phyloP scores from a whole-genome alignment of 2,113 vertebrate species.

The Pogona vitticeps region DNA sequence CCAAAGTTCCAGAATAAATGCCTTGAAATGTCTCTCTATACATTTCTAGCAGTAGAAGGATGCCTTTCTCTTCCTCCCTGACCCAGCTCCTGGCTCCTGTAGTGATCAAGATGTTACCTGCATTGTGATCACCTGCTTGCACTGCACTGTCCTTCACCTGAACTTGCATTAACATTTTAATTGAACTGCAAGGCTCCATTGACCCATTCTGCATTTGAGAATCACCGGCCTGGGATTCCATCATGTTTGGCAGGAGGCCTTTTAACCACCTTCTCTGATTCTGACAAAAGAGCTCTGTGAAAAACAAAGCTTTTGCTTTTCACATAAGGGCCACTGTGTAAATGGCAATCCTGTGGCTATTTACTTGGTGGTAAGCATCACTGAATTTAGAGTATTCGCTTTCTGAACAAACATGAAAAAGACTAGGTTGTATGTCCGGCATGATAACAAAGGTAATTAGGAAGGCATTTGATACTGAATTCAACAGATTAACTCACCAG shows the following conservation, averaged over 20 bases:
- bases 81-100: neutral
- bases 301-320: neutral
- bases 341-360: neutral
- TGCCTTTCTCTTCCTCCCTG: neutral
- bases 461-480: neutral
- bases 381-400: fast-evolving
- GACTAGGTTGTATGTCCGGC: neutral
- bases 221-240: neutral
- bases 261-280: neutral
- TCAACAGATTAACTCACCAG: slow-evolving; percentile 78
- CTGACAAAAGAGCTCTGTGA: fast-evolving
- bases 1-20: neutral
- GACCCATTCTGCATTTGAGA: neutral
- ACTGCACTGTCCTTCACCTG: neutral
- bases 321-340: neutral
- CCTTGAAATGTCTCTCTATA: neutral
- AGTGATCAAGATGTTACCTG: neutral
- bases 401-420: neutral
- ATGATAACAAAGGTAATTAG: neutral
- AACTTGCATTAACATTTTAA: neutral
- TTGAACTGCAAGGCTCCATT: neutral
- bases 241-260: neutral
- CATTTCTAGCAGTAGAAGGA: neutral
- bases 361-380: neutral
- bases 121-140: neutral